Evolutionary conservation across 2,888 invertebrate species (phyloP), one percentile per base, ranked within the genome.

Genomic region (Choreutis nemorana): DNA sequence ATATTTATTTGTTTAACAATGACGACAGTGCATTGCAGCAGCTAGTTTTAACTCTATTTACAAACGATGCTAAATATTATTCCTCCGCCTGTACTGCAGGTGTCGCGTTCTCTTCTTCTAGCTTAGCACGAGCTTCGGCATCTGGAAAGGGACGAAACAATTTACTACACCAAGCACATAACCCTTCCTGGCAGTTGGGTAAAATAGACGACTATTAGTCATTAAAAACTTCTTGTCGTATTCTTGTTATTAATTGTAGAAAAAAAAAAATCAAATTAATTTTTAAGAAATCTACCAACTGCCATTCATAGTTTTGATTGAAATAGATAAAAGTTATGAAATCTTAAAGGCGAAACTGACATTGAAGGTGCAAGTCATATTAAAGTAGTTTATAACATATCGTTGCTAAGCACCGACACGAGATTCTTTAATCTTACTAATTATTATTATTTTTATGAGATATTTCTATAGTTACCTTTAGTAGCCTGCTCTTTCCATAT

Each of bases 401-500:
- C n/a, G n/a, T n/a, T n/a, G n/a, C n/a, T n/a, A n/a, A n/a, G n/a
- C n/a, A n/a, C n/a, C n/a, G n/a, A n/a, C n/a, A n/a, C n/a, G n/a
- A n/a, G n/a, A n/a, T n/a, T n/a, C n/a, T n/a, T n/a, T n/a, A n/a
- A n/a, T n/a, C n/a, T n/a, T n/a, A n/a, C n/a, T n/a, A n/a, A n/a
- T n/a, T n/a, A n/a, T n/a, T n/a, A n/a, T n/a, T n/a, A n/a, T n/a
- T n/a, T n/a, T 14, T 18, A 18, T 18, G 20, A 8, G 28, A 16
- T 6, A n/a, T n/a, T n/a, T n/a, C n/a, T n/a, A n/a, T n/a, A n/a
- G 44, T 39, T 62, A 87, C 89, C 90, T 82, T 85, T 85, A 28
- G 87, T 73, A 31, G 89, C 89, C 64, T 89, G 89, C 41, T 89
- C 89, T 53, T 89, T 89, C 94, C 93, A 94, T 48, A 87, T 87